Conservation (phyloP, 2,888 invertebrate species). For the Epiblema foenella region DNA sequence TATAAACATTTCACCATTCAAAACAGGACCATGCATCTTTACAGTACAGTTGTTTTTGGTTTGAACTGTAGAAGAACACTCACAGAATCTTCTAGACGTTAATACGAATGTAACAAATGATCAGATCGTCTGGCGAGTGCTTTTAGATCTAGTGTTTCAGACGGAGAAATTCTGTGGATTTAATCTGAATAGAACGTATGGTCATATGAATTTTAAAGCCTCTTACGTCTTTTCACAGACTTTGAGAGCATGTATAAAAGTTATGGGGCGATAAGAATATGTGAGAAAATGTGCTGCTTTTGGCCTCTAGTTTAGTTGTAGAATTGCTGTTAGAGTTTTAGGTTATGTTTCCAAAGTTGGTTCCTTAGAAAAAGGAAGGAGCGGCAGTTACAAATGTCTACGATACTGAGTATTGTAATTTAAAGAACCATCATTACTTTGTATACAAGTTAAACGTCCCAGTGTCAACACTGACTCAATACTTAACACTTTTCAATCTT, state of each 20-base stretch:
- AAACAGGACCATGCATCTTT: constrained; percentile 12
- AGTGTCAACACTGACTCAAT: no score
- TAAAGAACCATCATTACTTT: no score
- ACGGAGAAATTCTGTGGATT: constrained; percentile 25
- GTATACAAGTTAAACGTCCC: no score
- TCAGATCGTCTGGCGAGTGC: constrained; percentile 43
- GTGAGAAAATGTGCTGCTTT: constrained; percentile 36
- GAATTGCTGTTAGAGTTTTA: constrained; percentile 31
- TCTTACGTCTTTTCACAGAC: constrained; percentile 19
- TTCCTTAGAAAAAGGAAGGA: background rate
- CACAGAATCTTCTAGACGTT: constrained; percentile 41
- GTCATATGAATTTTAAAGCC: background rate
- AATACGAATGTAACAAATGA: constrained; percentile 44
- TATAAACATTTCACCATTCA: background rate
- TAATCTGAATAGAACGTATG: constrained; percentile 11
- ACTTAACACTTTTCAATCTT: no score
- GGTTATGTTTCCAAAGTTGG: constrained; percentile 14
- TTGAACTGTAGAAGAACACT: constrained; percentile 4
- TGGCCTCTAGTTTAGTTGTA: constrained; percentile 22
- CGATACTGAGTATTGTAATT: no score
- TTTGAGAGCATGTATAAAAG: constrained; percentile 26
- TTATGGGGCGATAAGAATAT: constrained; percentile 42
- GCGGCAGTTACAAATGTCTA: background rate
- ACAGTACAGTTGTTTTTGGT: background rate
- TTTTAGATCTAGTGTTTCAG: constrained; percentile 44